These are phyloP conservation scores for Cromileptes altivelis DNA, from an alignment of 2,113 vertebrate species.

Conservation along the genomic window DNA sequence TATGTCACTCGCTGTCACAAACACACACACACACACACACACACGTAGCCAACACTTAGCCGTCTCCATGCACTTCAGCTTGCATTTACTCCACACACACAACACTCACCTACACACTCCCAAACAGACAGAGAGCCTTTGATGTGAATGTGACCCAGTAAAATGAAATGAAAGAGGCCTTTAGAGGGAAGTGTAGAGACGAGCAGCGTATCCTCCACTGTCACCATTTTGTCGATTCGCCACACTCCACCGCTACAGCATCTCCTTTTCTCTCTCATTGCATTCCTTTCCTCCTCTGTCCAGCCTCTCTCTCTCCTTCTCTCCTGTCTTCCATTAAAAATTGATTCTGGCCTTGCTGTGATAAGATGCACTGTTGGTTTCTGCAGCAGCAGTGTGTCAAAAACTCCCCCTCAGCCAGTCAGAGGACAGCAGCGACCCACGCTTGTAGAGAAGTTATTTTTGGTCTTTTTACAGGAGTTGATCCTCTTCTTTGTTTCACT, in stretches of 20 bases:
- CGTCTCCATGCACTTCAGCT: slow-evolving; percentile 23
- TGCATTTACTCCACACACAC: slow-evolving; percentile 28
- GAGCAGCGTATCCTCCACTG: slow-evolving; percentile 45
- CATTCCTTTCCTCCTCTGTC: slow-evolving; percentile 8
- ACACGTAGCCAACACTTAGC: background rate
- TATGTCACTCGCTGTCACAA: background rate
- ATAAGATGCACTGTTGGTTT: slow-evolving; percentile 9
- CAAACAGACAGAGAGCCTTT: slow-evolving; percentile 46
- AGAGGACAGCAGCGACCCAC: slow-evolving; percentile 12
- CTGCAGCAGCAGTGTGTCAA: background rate
- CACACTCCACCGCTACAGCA: slow-evolving; percentile 25
- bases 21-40: slow-evolving; percentile 10
- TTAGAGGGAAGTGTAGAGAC: slow-evolving; percentile 31
- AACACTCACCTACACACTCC: slow-evolving; percentile 37
- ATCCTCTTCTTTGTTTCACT: background rate
- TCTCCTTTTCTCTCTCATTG: slow-evolving; percentile 9
- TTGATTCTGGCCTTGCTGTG: slow-evolving; percentile 16
- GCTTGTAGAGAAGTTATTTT: background rate
- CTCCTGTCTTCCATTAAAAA: slow-evolving; percentile 8
- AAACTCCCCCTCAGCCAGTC: slow-evolving; percentile 8
- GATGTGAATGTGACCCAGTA: slow-evolving; percentile 59
- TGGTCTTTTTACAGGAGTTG: background rate
- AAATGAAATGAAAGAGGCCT: slow-evolving; percentile 52
- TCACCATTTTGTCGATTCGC: slow-evolving; percentile 48
- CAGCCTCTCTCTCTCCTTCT: background rate